Conservation (phyloP, 2,113 vertebrate species). For the Paedocypris sp. region DNA sequence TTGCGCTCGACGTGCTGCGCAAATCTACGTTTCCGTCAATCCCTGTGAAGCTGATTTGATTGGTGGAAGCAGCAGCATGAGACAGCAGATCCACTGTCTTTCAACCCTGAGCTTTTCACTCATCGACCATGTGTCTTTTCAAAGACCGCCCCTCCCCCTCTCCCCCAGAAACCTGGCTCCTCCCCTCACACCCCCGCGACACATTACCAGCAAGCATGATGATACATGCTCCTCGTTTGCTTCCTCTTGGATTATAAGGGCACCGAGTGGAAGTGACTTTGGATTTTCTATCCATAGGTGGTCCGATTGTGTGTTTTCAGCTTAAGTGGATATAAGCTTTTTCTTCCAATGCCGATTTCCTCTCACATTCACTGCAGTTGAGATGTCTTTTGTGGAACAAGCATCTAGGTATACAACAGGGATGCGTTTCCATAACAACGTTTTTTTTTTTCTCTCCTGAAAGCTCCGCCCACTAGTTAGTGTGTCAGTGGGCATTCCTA, state of each 20-base stretch:
- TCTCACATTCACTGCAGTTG: background rate
- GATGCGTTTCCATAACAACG: slow-evolving; percentile 79
- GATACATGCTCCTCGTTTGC: background rate
- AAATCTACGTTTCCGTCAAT: background rate
- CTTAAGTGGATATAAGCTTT: too few relatives aligned
- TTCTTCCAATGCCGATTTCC: background rate
- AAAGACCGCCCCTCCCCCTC: slow-evolving; percentile 6
- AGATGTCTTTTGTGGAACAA: slow-evolving; percentile 40
- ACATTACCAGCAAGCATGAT: slow-evolving; percentile 14
- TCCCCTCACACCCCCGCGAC: slow-evolving; percentile 19
- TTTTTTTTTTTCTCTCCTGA: too few relatives aligned
- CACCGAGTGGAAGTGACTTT: background rate
- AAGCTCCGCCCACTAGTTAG: slow-evolving; percentile 66
- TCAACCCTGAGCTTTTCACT: slow-evolving; percentile 18
- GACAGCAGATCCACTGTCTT: slow-evolving; percentile 8
- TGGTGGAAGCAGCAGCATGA: background rate
- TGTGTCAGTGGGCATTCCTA: slow-evolving; percentile 70
- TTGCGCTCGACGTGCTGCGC: too few relatives aligned
- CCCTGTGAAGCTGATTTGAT: slow-evolving; percentile 20
- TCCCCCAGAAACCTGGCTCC: background rate
- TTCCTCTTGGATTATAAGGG: too few relatives aligned
- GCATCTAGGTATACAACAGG: slow-evolving; percentile 57
- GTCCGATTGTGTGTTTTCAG: too few relatives aligned
- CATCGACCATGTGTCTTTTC: background rate
- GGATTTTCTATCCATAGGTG: too few relatives aligned